Conservation (phyloP, 2,113 vertebrate genomes). For the Laticauda colubrina region DNA sequence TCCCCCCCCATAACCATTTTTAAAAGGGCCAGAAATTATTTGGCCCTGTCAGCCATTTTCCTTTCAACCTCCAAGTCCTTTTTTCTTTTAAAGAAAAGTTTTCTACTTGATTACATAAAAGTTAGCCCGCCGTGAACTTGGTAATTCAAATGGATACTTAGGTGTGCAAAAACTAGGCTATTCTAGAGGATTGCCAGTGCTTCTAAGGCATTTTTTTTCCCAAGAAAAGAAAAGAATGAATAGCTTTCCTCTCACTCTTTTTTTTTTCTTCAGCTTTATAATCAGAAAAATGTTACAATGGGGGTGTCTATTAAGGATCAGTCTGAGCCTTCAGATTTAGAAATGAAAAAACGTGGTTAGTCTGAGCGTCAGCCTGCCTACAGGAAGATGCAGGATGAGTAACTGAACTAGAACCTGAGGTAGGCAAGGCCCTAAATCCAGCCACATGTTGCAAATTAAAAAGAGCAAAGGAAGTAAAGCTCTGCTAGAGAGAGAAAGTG, state of each 20-base stretch:
- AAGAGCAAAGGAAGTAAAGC: background rate
- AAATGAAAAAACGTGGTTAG: background rate
- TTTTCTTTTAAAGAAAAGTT: background rate
- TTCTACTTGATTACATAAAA: background rate
- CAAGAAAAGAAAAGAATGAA: background rate
- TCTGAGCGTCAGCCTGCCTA: background rate
- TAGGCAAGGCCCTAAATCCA: background rate
- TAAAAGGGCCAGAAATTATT: background rate
- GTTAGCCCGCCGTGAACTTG: background rate
- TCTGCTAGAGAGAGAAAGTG: background rate
- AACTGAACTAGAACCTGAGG: background rate
- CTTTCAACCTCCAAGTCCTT: background rate
- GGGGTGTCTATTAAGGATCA: background rate
- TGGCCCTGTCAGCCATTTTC: background rate
- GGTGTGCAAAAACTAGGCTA: background rate
- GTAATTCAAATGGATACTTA: background rate
- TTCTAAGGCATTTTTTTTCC: background rate
- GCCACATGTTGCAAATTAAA: background rate
- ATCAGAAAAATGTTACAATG: background rate
- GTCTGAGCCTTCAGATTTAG: background rate
- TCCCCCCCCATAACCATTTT: background rate
- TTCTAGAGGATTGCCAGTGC: background rate
- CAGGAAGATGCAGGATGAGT: background rate
- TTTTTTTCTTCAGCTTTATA: background rate
- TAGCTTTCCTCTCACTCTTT: background rate